These are phyloP conservation scores for Amphiprion percula DNA, from an alignment of 2,113 vertebrate species.

Conservation along the genomic window DNA sequence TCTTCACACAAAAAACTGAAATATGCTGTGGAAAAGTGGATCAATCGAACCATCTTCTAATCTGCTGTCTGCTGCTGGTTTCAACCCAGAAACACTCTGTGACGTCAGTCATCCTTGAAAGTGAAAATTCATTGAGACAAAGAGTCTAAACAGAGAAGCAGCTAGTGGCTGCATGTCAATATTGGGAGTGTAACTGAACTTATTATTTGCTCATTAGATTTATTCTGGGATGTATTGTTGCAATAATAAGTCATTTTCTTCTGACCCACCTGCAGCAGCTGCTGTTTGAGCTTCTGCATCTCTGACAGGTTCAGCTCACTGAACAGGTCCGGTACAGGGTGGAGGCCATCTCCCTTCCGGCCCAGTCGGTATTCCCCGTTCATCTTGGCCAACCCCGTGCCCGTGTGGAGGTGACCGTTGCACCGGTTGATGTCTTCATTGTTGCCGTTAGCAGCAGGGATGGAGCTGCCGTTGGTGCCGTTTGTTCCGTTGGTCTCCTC, in stretches of 20 bases:
- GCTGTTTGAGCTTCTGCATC: conserved; percentile 98
- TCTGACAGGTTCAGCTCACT: conserved; percentile 98
- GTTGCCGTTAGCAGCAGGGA: conserved; percentile 85
- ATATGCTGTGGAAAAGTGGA: neutral
- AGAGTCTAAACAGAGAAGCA: neutral
- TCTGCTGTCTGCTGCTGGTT: neutral
- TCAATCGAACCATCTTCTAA: neutral
- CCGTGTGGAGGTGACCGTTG: conserved; percentile 87
- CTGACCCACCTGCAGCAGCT: conserved; percentile 93
- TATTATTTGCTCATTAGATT: neutral
- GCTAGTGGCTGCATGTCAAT: too few relatives aligned
- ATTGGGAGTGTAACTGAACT: neutral
- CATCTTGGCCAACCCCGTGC: conserved; percentile 86
- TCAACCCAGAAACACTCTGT: neutral
- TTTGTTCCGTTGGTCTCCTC: conserved; percentile 88
- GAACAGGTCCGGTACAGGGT: conserved; percentile 95
- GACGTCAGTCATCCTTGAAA: neutral
- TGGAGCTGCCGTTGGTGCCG: conserved; percentile 75
- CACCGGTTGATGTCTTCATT: conserved; percentile 85
- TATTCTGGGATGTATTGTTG: neutral
- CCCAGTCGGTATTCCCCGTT: conserved; percentile 88
- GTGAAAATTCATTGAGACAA: neutral
- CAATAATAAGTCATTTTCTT: neutral
- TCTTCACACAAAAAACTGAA: neutral
- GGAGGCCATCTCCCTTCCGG: conserved; percentile 90